phyloP scores from a whole-genome alignment of 2,888 invertebrate species.

The Malacosoma neustria region DNA sequence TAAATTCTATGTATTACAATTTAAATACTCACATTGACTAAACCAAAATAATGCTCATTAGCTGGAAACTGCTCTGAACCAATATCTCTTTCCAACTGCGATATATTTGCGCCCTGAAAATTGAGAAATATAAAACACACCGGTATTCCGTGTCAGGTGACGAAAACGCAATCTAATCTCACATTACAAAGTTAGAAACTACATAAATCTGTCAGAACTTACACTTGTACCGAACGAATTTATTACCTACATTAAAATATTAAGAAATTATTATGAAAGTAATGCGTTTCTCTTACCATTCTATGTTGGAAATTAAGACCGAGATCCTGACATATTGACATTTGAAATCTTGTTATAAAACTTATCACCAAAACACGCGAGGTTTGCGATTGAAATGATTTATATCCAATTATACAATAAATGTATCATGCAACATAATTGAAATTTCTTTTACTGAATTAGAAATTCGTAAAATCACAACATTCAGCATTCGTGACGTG shows the following conservation, averaged over 20 bases:
- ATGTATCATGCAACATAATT: slow-evolving; percentile 47
- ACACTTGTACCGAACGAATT: not conserved
- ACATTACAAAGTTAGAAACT: slow-evolving; percentile 4
- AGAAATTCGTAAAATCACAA: slow-evolving; percentile 42
- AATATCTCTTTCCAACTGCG: slow-evolving; percentile 99
- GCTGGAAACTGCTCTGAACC: slow-evolving; percentile 98
- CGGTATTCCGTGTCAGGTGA: slow-evolving; percentile 4
- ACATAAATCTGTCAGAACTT: no score
- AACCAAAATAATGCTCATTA: slow-evolving; percentile 99
- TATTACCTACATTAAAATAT: slow-evolving; percentile 2
- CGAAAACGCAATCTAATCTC: slow-evolving; percentile 7
- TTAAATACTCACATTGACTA: slow-evolving; percentile 92
- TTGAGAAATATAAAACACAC: slow-evolving; percentile 1
- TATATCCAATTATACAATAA: slow-evolving; percentile 27
- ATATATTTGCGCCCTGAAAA: slow-evolving; percentile 97
- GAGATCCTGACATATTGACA: slow-evolving; percentile 76
- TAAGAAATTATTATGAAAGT: slow-evolving; percentile 20
- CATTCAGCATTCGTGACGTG: slow-evolving; percentile 31
- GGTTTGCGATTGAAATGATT: slow-evolving; percentile 25
- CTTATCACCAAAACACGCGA: slow-evolving; percentile 41
- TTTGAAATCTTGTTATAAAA: slow-evolving; percentile 67
- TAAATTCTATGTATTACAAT: no score
- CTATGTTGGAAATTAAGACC: slow-evolving; percentile 75
- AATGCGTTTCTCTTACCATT: slow-evolving; percentile 58
- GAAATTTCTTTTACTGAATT: slow-evolving; percentile 35